Evolutionary conservation across 2,113 vertebrate genomes (phyloP), one percentile per base, ranked within the genome.

Genomic region (Eonycteris spelaea): DNA sequence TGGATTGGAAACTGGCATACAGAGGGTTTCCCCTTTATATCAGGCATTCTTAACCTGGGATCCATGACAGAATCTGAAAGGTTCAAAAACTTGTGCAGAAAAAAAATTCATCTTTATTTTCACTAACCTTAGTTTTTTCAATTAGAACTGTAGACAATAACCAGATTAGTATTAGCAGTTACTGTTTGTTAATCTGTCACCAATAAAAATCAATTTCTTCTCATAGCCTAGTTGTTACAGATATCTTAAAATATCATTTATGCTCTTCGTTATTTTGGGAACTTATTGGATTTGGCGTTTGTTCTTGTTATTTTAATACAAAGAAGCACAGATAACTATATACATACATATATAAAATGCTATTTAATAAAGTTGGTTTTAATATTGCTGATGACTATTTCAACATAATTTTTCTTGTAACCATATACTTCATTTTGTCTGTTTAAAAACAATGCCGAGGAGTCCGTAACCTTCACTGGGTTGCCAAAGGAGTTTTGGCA

Each of bases 391-490:
- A 19, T 28, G 87, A 75, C 57, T 45, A 73, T 82, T 53, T 95
- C 51, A 86, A 83, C 19, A 28, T n/a, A 61, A 71, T 61, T 75
- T 70, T 24, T 38, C 51, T 45, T 77, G 48, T 78, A 83, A 85
- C 15, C 19, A 24, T 7, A 13, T 59, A 22, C 78, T 87, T 77
- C 22, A 55, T 45, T 51, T 40, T 21, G 53, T 61, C n/a, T 18
- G 77, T 74, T 86, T 83, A 53, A 94, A 95, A 80, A 77, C 86
- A 84, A 7, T 26, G 87, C 77, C 61, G 59, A 86, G 79, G 43
- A n/a, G 53, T 35, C 63, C 13, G 4, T 15, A 61, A 55, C 12
- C 35, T 33, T 63, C 11, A 38, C 14, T 7, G 15, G 8, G 26
- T 3, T 79, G 85, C 24, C 70, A 51, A 53, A 68, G 19, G 13